phyloP scores from a whole-genome alignment of 2,113 vertebrate species.

The Leucosticte australis region DNA sequence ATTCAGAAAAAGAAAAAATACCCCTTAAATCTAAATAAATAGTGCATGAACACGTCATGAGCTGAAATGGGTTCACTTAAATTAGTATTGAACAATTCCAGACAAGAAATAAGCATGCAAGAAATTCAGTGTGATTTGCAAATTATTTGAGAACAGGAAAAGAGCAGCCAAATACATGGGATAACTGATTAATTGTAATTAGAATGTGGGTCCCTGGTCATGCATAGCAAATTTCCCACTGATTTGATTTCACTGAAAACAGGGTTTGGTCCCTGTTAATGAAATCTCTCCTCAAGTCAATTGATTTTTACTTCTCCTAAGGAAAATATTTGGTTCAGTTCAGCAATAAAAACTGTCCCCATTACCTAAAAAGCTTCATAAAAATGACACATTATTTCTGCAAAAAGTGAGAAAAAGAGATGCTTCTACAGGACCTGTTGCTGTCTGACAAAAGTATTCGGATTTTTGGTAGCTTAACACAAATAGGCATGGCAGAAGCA shows the following conservation, averaged over 20 bases:
- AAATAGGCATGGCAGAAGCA: neutral
- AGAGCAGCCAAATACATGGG: neutral
- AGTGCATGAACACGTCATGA: neutral
- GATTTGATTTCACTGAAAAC: neutral
- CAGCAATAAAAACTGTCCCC: neutral
- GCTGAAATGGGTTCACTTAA: neutral
- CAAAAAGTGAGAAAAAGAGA: neutral
- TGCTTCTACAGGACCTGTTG: neutral
- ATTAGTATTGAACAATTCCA: neutral
- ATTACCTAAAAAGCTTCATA: neutral
- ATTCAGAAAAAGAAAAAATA: neutral
- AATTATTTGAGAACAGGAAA: neutral
- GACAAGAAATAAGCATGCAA: constrained; percentile 19
- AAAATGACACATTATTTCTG: neutral
- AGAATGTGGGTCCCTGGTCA: neutral
- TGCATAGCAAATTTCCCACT: neutral
- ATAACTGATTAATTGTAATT: constrained; percentile 6
- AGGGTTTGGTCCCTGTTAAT: neutral
- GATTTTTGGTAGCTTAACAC: neutral
- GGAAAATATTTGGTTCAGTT: neutral
- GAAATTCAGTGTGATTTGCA: constrained; percentile 17
- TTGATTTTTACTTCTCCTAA: neutral
- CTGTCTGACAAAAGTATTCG: neutral
- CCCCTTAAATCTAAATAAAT: neutral
- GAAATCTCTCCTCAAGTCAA: neutral